These are phyloP conservation scores for Heteromyza rotundicornis DNA, from an alignment of 2,888 invertebrate genomes.

Conservation along the genomic window DNA sequence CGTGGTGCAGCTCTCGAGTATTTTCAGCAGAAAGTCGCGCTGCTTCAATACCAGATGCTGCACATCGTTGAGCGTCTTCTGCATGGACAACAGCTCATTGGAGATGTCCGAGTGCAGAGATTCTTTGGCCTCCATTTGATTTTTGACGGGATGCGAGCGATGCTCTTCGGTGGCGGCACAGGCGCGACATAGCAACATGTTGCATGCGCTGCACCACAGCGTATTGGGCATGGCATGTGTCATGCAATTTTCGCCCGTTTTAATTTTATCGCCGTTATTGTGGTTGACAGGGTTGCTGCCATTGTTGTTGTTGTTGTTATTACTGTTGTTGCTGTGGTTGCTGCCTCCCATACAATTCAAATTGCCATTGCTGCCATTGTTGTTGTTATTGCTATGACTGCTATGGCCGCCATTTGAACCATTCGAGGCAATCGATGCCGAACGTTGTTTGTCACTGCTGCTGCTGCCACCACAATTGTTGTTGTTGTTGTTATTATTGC, in stretches of 20 bases:
- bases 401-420: constrained; percentile 28
- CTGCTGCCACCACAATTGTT: not conserved
- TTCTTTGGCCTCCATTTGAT: constrained; percentile 72
- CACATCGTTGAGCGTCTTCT: constrained; percentile 73
- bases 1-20: constrained; percentile 76
- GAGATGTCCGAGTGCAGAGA: constrained; percentile 71
- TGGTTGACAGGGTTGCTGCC: not conserved
- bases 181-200: constrained; percentile 70
- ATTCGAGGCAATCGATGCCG: constrained; percentile 35
- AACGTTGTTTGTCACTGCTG: constrained; percentile 30
- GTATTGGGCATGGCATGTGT: constrained; percentile 76
- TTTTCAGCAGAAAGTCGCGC: constrained; percentile 74
- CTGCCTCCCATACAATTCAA: constrained; percentile 38
- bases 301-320: constrained; percentile 3
- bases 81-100: constrained; percentile 72
- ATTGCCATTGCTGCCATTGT: constrained; percentile 23
- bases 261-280: constrained; percentile 27
- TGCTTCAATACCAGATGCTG: constrained; percentile 75
- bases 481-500: constrained; percentile 7
- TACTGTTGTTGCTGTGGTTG: constrained; percentile 14
- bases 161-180: constrained; percentile 73
- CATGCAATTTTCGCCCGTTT: constrained; percentile 68
- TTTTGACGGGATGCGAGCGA: constrained; percentile 72
- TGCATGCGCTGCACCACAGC: constrained; percentile 74
- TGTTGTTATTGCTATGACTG: constrained; percentile 15